Evolutionary conservation across 2,113 vertebrate species (phyloP).

Genomic region (Chaetodon trifascialis): DNA sequence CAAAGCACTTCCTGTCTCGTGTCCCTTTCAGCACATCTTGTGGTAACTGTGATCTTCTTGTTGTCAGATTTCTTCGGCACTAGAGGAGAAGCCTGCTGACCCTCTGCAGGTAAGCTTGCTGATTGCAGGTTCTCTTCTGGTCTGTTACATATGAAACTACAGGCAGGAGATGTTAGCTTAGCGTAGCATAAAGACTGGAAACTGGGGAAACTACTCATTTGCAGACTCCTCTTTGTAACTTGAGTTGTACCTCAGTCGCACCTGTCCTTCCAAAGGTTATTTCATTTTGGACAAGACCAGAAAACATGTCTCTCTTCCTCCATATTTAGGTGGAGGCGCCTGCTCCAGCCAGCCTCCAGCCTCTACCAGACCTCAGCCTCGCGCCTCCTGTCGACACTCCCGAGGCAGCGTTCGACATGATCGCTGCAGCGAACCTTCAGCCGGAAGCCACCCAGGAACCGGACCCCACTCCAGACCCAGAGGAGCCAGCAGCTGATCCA

Average conservation of each 20-base stretch:
- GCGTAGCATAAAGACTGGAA: too few relatives aligned
- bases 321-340: constrained; percentile 45
- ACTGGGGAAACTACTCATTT: too few relatives aligned
- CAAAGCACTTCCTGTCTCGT: background rate
- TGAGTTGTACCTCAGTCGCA: too few relatives aligned
- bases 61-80: constrained; percentile 87
- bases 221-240: too few relatives aligned
- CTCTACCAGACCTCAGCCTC: constrained; percentile 46
- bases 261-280: too few relatives aligned
- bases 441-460: constrained; percentile 33
- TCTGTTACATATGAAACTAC: too few relatives aligned
- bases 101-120: constrained; percentile 82
- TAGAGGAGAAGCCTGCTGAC: constrained; percentile 82
- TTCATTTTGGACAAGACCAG: too few relatives aligned
- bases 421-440: constrained; percentile 69
- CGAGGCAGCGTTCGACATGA: constrained; percentile 71
- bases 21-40: background rate
- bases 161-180: too few relatives aligned
- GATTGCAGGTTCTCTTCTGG: too few relatives aligned
- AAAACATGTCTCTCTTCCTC: too few relatives aligned
- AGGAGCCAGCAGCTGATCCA: constrained; percentile 35
- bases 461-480: constrained; percentile 9
- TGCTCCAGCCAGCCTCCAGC: constrained; percentile 22
- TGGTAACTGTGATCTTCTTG: constrained; percentile 4
- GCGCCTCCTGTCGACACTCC: constrained; percentile 3